A percentile compares a stretch with the other conserved stretches of the same genome.
Evolutionary conservation across 2,797 vertebrate genomes (phyloP).

Genomic region (Furcifer pardalis): DNA sequence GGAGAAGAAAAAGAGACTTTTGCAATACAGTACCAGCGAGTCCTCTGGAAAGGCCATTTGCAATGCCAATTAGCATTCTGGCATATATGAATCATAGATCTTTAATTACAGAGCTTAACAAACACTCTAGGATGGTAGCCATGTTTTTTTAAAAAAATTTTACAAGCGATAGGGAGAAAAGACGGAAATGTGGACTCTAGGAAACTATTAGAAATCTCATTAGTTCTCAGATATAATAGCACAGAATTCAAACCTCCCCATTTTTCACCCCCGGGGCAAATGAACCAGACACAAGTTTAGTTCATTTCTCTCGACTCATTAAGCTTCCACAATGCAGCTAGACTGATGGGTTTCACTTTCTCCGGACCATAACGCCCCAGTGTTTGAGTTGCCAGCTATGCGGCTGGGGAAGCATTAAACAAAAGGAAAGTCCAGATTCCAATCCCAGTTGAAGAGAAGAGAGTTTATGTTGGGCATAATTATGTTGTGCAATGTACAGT

Average conservation of each 20-base stretch:
- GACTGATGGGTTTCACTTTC: conserved; percentile 5
- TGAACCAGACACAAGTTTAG: not conserved
- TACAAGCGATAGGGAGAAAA: not conserved
- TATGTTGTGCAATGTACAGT: not conserved
- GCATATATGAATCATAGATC: too few species aligned
- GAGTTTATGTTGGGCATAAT: not conserved
- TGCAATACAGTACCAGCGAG: too few species aligned
- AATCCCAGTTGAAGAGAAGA: not conserved
- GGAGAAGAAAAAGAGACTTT: too few species aligned
- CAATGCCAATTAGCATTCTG: not conserved
- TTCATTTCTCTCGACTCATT: conserved; percentile 12
- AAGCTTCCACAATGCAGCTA: conserved; percentile 10
- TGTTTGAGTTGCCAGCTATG: not conserved
- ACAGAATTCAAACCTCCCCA: not conserved
- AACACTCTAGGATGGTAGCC: not conserved
- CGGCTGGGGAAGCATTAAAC: not conserved
- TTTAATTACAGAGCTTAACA: not conserved
- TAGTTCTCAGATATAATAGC: not conserved
- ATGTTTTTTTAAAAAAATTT: not conserved
- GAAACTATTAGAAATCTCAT: not conserved
- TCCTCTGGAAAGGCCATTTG: not conserved
- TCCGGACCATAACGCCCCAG: not conserved
- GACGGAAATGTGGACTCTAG: not conserved
- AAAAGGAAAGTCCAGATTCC: not conserved
- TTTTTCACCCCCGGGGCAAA: not conserved